Conservation (phyloP, 2,113 vertebrate species). For the Mesitornis unicolor region DNA sequence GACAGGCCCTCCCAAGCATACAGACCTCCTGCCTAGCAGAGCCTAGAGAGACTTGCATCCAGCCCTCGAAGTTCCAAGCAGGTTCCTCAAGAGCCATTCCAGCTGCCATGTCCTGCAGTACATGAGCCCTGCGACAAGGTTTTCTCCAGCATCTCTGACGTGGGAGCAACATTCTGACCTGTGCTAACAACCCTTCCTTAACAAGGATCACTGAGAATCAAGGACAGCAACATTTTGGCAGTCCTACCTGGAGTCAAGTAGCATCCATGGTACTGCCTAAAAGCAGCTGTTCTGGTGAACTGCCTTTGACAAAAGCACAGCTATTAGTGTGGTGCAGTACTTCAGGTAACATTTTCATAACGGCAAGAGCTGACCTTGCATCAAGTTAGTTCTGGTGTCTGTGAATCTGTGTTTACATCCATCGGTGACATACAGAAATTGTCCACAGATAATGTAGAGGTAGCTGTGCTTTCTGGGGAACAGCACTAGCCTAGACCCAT, state of each 20-base stretch:
- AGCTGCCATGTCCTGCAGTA: neutral
- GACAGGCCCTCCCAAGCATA: neutral
- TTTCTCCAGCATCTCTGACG: neutral
- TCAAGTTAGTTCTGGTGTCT: neutral
- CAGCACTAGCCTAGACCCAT: neutral
- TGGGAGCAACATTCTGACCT: neutral
- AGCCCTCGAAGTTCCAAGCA: neutral
- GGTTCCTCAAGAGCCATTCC: neutral
- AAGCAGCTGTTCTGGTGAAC: neutral
- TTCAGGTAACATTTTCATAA: neutral
- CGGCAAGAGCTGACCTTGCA: neutral
- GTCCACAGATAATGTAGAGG: neutral
- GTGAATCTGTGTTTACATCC: neutral
- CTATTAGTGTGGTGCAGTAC: neutral
- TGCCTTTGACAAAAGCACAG: neutral
- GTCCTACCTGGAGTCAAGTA: neutral
- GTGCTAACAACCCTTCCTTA: neutral
- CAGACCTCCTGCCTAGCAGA: neutral
- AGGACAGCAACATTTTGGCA: neutral
- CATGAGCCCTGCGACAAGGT: neutral
- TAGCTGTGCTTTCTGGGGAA: neutral
- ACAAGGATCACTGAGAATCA: neutral
- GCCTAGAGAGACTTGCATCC: rapidly evolving
- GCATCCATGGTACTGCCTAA: neutral
- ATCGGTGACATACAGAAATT: rapidly evolving